These are phyloP conservation scores for Papilio demoleus DNA, from an alignment of 2,888 invertebrate genomes.

Conservation along the genomic window DNA sequence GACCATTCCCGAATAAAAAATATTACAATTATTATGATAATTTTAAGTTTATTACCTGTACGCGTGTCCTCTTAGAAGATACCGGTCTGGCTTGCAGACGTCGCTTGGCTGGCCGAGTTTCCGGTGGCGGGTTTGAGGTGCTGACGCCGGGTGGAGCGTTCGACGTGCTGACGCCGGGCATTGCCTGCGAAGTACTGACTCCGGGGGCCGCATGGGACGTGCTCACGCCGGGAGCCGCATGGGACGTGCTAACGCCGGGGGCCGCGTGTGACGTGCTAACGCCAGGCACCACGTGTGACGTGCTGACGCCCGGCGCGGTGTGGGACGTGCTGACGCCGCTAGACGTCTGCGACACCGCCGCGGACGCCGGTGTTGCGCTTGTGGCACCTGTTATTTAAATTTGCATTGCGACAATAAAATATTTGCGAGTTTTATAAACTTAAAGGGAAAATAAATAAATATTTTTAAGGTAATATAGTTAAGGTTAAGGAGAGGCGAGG, in stretches of 20 bases:
- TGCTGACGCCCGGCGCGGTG: slow-evolving; percentile 59
- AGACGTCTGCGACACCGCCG: slow-evolving; percentile 56
- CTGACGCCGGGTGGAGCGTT: slow-evolving; percentile 56
- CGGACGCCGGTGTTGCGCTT: slow-evolving; percentile 53
- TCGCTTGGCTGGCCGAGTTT: slow-evolving; percentile 69
- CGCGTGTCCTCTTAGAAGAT: slow-evolving; percentile 80
- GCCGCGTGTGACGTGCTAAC: slow-evolving; percentile 54
- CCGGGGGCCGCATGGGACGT: slow-evolving; percentile 56
- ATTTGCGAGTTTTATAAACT: neutral
- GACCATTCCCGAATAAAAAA: neutral
- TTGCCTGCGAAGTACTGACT: slow-evolving; percentile 51
- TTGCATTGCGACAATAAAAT: neutral
- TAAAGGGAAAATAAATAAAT: neutral
- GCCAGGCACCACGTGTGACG: slow-evolving; percentile 50
- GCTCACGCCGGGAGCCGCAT: slow-evolving; percentile 53
- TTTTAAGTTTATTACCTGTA: slow-evolving; percentile 67
- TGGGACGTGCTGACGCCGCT: slow-evolving; percentile 55
- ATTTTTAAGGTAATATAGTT: neutral
- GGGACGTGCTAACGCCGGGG: slow-evolving; percentile 58
- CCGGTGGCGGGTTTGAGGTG: slow-evolving; percentile 67
- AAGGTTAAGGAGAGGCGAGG: slow-evolving; percentile 22
- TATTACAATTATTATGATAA: neutral
- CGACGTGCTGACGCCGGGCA: slow-evolving; percentile 57
- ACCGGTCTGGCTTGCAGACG: slow-evolving; percentile 71
- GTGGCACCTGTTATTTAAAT: slow-evolving; percentile 47